Conservation (phyloP, 2,888 invertebrate genomes). For the Camptogramma bilineatum region DNA sequence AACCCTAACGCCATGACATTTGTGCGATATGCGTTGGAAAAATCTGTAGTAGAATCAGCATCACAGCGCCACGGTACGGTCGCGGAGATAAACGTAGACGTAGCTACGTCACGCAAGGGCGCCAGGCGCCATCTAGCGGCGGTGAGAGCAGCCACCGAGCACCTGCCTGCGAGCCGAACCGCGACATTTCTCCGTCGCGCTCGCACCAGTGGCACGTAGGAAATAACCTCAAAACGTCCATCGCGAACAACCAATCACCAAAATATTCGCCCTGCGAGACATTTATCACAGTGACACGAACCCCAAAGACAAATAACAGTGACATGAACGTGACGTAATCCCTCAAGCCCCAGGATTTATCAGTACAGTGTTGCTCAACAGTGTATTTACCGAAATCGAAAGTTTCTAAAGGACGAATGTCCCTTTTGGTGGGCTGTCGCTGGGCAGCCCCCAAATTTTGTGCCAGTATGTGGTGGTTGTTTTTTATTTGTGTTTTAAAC, state of each 20-base stretch:
- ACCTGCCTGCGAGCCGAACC: slow-evolving; percentile 67
- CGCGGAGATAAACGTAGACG: slow-evolving; percentile 75
- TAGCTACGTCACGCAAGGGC: slow-evolving; percentile 66
- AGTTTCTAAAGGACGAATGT: slow-evolving; percentile 79
- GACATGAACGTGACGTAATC: slow-evolving; percentile 63
- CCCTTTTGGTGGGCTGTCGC: slow-evolving; percentile 83
- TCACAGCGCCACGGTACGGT: slow-evolving; percentile 80
- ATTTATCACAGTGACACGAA: slow-evolving; percentile 68
- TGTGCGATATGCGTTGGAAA: slow-evolving; percentile 80
- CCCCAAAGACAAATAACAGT: slow-evolving; percentile 56
- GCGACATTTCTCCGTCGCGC: slow-evolving; percentile 78
- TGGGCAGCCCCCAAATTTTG: slow-evolving; percentile 82
- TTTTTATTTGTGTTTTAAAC: slow-evolving; percentile 78
- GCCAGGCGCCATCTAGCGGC: slow-evolving; percentile 74
- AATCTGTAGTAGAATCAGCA: slow-evolving; percentile 82
- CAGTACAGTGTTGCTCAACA: slow-evolving; percentile 63
- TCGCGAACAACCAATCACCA: slow-evolving; percentile 70
- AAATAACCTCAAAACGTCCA: slow-evolving; percentile 80
- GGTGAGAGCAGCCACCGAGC: slow-evolving; percentile 50
- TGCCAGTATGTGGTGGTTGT: slow-evolving; percentile 83
- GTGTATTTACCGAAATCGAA: slow-evolving; percentile 77
- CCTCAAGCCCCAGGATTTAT: slow-evolving; percentile 52
- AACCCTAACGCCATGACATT: slow-evolving; percentile 69
- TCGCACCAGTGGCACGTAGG: slow-evolving; percentile 82
- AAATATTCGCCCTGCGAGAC: slow-evolving; percentile 69